Conservation (phyloP, 2,888 invertebrate genomes). For the Drosophila picticornis region DNA sequence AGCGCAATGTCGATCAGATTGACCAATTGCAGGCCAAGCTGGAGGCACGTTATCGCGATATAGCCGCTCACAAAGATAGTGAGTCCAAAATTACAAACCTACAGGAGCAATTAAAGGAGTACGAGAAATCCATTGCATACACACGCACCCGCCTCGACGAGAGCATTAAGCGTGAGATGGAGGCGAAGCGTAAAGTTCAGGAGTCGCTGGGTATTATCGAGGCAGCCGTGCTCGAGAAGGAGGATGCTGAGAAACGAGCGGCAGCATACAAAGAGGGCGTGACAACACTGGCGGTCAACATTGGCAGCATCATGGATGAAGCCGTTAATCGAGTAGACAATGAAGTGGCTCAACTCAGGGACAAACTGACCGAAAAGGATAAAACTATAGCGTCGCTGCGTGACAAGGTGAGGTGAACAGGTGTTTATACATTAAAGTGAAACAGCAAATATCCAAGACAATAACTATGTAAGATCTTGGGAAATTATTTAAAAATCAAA, state of each 20-base stretch:
- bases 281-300: constrained; percentile 86
- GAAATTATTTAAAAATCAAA: neutral
- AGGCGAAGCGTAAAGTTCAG: constrained; percentile 86
- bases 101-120: constrained; percentile 78
- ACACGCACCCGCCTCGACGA: constrained; percentile 84
- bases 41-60: constrained; percentile 5
- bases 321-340: constrained; percentile 87
- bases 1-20: constrained; percentile 50
- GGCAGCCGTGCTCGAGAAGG: constrained; percentile 87
- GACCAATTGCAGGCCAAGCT: constrained; percentile 64
- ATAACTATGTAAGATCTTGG: neutral
- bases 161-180: constrained; percentile 85
- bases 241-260: constrained; percentile 86
- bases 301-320: constrained; percentile 87
- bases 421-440: neutral
- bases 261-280: constrained; percentile 86
- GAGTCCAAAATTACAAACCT: constrained; percentile 48
- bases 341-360: constrained; percentile 87
- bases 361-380: constrained; percentile 87
- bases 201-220: constrained; percentile 87
- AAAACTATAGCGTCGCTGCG: constrained; percentile 86
- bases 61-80: constrained; percentile 8
- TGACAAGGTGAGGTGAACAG: constrained; percentile 80
- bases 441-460: neutral
- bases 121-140: constrained; percentile 85